A percentile compares a stretch with the other conserved stretches of the same genome.
These are phyloP conservation scores for Muricea muricata DNA, from an alignment of 92 coral and sea anemone genomes.

Conservation along the genomic window DNA sequence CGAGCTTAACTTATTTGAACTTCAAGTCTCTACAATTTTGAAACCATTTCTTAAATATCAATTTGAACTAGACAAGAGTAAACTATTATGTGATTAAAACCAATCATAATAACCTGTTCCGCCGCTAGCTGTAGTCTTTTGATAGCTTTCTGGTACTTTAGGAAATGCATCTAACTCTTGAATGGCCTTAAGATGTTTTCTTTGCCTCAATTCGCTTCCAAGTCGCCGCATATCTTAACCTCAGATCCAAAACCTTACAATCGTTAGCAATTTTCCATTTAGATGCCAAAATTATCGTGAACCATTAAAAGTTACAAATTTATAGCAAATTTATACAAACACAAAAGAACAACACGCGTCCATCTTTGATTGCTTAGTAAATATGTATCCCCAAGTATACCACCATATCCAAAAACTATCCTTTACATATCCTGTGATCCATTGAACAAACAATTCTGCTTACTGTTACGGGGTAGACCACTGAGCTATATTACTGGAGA, in stretches of 20 bases:
- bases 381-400: background rate
- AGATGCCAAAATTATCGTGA: background rate
- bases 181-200: constrained; percentile 90
- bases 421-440: no score
- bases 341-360: background rate
- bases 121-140: constrained; percentile 85
- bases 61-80: no score
- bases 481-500: no score
- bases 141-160: constrained; percentile 93
- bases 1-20: no score
- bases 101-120: constrained; percentile 82
- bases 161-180: constrained; percentile 98
- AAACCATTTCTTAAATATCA: no score
- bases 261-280: background rate
- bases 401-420: background rate
- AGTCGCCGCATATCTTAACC: constrained; percentile 76
- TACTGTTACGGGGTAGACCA: no score
- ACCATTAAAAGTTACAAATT: background rate
- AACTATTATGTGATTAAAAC: background rate
- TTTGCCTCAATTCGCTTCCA: constrained; percentile 71
- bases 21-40: no score
- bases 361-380: background rate
- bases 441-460: no score
- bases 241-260: background rate
- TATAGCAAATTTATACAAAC: background rate